A percentile compares a stretch with the other conserved stretches of the same genome.
Evolutionary conservation across 2,888 invertebrate genomes (phyloP).

Genomic region (Hirtodrosophila confusa): DNA sequence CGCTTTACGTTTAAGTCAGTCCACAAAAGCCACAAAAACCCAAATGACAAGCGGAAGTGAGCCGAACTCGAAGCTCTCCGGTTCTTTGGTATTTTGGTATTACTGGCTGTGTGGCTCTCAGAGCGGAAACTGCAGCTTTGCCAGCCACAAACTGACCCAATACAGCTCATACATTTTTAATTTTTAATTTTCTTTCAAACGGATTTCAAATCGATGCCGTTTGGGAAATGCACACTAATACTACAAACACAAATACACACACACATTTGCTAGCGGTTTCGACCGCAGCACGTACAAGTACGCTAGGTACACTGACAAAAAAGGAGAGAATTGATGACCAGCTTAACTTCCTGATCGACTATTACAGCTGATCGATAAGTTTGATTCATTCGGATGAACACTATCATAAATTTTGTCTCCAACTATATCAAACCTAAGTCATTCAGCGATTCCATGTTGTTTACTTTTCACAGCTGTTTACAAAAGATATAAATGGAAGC

Average conservation of each 20-base stretch:
- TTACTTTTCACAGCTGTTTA: too few relatives aligned
- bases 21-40: constrained; percentile 64
- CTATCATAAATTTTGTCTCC: too few relatives aligned
- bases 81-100: constrained; percentile 9
- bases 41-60: constrained; percentile 71
- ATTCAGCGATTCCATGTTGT: too few relatives aligned
- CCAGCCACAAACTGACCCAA: constrained; percentile 58
- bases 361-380: too few relatives aligned
- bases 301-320: constrained; percentile 26
- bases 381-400: too few relatives aligned
- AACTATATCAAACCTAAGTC: too few relatives aligned
- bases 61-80: constrained; percentile 38
- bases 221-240: constrained; percentile 4
- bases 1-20: constrained; percentile 20
- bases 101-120: constrained; percentile 18
- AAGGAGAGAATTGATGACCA: background rate
- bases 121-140: constrained; percentile 75
- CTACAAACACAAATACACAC: constrained; percentile 1
- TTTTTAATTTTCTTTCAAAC: constrained; percentile 69
- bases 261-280: constrained; percentile 38
- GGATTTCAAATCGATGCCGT: constrained; percentile 71
- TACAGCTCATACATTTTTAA: constrained; percentile 70
- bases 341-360: too few relatives aligned
- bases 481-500: too few relatives aligned
- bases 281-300: constrained; percentile 68